Conservation (phyloP, 2,113 vertebrate genomes). For the Percina caprodes region DNA sequence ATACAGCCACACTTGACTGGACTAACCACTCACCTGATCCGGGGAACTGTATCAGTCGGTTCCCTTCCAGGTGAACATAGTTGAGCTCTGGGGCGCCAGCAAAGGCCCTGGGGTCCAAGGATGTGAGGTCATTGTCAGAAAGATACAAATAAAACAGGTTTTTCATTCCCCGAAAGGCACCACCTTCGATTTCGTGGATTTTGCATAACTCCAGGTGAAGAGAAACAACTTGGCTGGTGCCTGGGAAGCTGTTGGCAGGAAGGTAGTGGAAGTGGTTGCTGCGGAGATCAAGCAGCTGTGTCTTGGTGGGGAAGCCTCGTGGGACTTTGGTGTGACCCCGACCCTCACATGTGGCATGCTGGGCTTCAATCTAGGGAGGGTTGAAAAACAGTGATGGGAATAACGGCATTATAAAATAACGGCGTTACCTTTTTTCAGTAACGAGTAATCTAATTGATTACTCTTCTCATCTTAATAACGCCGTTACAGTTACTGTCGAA, state of each 20-base stretch:
- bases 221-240: constrained; percentile 85
- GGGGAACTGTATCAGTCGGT: constrained; percentile 84
- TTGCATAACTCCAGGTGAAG: constrained; percentile 90
- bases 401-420: no score
- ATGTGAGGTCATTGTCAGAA: constrained; percentile 86
- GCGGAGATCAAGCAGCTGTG: constrained; percentile 88
- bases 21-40: constrained; percentile 63
- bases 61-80: constrained; percentile 91
- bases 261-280: constrained; percentile 85
- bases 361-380: constrained; percentile 68
- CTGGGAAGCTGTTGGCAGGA: constrained; percentile 82
- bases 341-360: constrained; percentile 86
- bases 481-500: no score
- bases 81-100: constrained; percentile 82
- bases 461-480: no score
- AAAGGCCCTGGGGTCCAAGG: constrained; percentile 80
- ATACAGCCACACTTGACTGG: not conserved
- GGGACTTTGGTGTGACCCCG: constrained; percentile 85
- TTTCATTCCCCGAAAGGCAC: constrained; percentile 86
- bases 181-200: constrained; percentile 78
- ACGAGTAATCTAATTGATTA: no score
- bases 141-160: constrained; percentile 93
- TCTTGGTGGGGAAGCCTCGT: constrained; percentile 84
- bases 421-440: no score
- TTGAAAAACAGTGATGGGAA: not conserved